phyloP scores from a whole-genome alignment of 2,888 invertebrate genomes.

The Agrotis segetum region DNA sequence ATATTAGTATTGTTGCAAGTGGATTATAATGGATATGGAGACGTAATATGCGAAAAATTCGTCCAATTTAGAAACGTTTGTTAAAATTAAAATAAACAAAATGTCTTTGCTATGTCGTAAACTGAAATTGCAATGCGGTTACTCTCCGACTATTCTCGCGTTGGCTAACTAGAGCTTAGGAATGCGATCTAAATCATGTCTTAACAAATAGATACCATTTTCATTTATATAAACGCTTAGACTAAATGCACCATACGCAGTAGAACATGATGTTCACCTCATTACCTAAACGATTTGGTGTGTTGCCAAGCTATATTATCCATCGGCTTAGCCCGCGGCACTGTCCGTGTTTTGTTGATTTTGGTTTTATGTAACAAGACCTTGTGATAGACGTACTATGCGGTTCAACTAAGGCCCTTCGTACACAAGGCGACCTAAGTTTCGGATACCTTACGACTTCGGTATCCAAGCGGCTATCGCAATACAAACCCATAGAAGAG shows the following conservation, averaged over 20 bases:
- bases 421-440: too few relatives aligned
- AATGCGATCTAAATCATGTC: conserved; percentile 19
- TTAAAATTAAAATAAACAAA: background rate
- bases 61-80: background rate
- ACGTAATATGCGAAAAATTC: too few relatives aligned
- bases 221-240: background rate
- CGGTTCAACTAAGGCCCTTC: too few relatives aligned
- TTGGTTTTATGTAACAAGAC: background rate
- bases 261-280: conserved; percentile 16
- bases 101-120: too few relatives aligned
- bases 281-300: conserved; percentile 42
- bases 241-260: conserved; percentile 1
- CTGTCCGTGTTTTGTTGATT: background rate
- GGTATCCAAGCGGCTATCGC: too few relatives aligned
- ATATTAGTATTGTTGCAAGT: too few relatives aligned
- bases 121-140: conserved; percentile 13
- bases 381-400: too few relatives aligned
- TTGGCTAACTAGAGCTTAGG: conserved; percentile 1
- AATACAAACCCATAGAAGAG: too few relatives aligned
- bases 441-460: too few relatives aligned
- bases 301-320: conserved; percentile 30
- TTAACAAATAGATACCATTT: conserved; percentile 6
- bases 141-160: background rate
- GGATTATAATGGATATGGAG: too few relatives aligned
- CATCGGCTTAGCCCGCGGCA: background rate